A percentile compares a stretch with the other conserved stretches of the same genome.
These are phyloP conservation scores for Cyanocitta stelleri DNA, from an alignment of 2,113 vertebrate species.

Conservation along the genomic window DNA sequence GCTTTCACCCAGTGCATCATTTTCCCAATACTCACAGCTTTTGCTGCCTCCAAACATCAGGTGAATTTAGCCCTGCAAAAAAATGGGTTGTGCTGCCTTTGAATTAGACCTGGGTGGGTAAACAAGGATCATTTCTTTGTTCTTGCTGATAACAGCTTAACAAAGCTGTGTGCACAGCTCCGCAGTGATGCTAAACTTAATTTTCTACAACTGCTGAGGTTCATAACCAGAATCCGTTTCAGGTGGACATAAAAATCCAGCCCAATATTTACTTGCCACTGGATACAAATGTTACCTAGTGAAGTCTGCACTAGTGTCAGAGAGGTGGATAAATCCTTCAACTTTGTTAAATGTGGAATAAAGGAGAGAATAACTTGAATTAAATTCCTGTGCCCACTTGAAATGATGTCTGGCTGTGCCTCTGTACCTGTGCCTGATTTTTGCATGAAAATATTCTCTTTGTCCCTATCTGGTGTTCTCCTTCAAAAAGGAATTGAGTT, in stretches of 20 bases:
- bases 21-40: not conserved
- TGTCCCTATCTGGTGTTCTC: constrained; percentile 80
- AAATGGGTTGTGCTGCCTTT: not conserved
- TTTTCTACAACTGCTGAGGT: not conserved
- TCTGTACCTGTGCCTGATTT: constrained; percentile 82
- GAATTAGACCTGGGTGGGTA: not conserved
- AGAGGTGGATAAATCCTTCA: constrained; percentile 82
- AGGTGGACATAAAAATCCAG: constrained; percentile 68
- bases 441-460: constrained; percentile 87
- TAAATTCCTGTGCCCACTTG: constrained; percentile 83
- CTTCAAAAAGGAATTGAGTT: constrained; percentile 83
- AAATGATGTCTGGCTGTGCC: constrained; percentile 82
- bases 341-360: constrained; percentile 82
- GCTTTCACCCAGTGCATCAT: accelerated
- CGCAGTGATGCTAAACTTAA: not conserved
- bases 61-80: not conserved
- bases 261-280: constrained; percentile 75
- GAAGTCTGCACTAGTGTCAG: constrained; percentile 78
- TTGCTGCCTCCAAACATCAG: not conserved
- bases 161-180: not conserved
- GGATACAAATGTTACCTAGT: constrained; percentile 72
- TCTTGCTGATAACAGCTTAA: not conserved
- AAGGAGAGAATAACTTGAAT: constrained; percentile 83
- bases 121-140: not conserved
- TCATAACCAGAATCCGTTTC: constrained; percentile 68